phyloP scores from a whole-genome alignment of 2,888 invertebrate genomes.

The Aphidius colemani region DNA sequence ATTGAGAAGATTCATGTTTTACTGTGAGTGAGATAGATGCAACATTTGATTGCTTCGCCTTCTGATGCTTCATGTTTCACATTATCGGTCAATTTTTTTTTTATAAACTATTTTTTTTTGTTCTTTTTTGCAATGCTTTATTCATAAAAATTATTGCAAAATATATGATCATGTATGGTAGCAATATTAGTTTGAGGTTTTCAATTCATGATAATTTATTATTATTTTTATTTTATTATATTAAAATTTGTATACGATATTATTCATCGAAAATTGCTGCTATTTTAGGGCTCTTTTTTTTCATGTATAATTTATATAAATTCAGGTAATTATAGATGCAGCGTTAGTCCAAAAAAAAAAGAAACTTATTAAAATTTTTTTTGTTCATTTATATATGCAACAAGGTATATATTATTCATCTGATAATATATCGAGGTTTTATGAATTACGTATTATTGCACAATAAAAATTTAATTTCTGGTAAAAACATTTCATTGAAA shows the following conservation, averaged over 20 bases:
- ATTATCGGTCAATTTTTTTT: slow-evolving; percentile 4
- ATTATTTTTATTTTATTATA: slow-evolving; percentile 2
- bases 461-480: not conserved
- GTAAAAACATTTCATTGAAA: no score
- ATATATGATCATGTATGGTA: no score
- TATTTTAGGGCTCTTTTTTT: no score
- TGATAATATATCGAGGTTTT: not conserved
- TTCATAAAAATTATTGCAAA: no score
- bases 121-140: no score
- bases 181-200: no score
- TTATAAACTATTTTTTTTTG: not conserved
- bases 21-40: not conserved
- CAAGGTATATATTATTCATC: not conserved
- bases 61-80: slow-evolving; percentile 3
- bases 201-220: not conserved
- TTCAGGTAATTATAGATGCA: not conserved
- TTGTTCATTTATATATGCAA: not conserved
- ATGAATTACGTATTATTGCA: not conserved
- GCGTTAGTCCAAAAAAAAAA: no score
- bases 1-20: slow-evolving; percentile 9
- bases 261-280: not conserved
- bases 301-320: no score
- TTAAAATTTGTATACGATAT: not conserved
- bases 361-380: not conserved
- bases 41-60: slow-evolving; percentile 13